Evolutionary conservation across 2,888 invertebrate genomes (phyloP), one percentile per base, ranked within the genome.

Genomic region (Trichopria drosophilae): DNA sequence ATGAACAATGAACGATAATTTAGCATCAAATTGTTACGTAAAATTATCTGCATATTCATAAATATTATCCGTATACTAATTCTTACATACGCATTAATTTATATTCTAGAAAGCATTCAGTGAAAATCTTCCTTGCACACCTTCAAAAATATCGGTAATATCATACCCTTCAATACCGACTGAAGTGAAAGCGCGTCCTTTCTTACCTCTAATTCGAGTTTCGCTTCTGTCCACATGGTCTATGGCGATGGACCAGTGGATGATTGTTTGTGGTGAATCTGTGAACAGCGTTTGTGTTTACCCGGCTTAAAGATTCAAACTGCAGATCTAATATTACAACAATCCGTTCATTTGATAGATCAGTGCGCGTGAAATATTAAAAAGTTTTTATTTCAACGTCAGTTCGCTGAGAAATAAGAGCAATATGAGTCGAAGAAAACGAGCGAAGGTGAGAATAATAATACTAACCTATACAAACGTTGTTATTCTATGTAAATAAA

Each of bases 381-480:
- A 32, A 36, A 20, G 19, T 19, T 34, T 39, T 18, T 12, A 34
- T 3, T 18, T 13, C 29, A 18, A 36, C 31, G 6, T n/a, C n/a
- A n/a, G n/a, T n/a, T n/a, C n/a, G n/a, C n/a, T 20, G 3, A 9
- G 7, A 42, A 45, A 32, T 24, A 52, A 45, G 10, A 13, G 34
- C 43, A 64, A 67, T 69, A 83, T 83, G 83, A 83, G 82, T 69
- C 81, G 83, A 34, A 78, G 83, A 54, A 83, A 83, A 67, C 79
- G 82, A 58, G 73, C 79, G 32, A 83, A 80, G 80, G 83, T 78
- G 61, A 42, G 57, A 56, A 42, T 22, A 23, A 16, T 16, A 6
- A 43, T n/a, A 16, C 19, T 53, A 56, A 53, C 50, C 52, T 49
- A 40, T 10, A 47, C 9, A 6, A n/a, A 20, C 50, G 29, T 45